A percentile compares a stretch with the other conserved stretches of the same genome.
phyloP scores from a whole-genome alignment of 2,888 invertebrate species.

The Cancer borealis region DNA sequence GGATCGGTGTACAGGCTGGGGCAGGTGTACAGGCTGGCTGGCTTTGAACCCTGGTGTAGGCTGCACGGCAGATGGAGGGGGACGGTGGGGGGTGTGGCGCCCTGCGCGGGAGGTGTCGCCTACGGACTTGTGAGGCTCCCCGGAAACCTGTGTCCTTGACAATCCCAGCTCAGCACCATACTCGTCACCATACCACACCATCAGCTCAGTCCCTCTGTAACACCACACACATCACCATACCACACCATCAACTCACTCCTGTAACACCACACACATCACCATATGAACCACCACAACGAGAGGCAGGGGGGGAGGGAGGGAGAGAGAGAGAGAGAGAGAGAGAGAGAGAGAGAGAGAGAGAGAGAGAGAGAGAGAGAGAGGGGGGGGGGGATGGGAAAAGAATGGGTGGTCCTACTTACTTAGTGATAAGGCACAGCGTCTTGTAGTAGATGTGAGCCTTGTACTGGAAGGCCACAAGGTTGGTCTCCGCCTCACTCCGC shows the following conservation, averaged over 20 bases:
- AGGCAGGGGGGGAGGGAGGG: no score
- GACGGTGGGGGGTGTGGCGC: neutral
- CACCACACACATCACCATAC: no score
- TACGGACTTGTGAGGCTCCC: neutral
- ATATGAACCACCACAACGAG: no score
- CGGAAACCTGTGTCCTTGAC: neutral
- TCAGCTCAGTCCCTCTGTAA: constrained; percentile 80
- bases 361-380: constrained; percentile 76
- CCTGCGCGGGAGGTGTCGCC: neutral
- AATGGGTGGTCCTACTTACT: neutral
- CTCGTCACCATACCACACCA: constrained; percentile 81
- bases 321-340: constrained; percentile 24
- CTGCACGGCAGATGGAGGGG: neutral
- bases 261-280: no score
- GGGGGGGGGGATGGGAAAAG: neutral
- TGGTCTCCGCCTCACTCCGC: constrained; percentile 82
- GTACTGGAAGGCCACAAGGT: constrained; percentile 83
- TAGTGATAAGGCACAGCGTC: constrained; percentile 63
- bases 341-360: constrained; percentile 71
- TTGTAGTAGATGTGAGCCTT: constrained; percentile 83
- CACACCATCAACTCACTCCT: no score
- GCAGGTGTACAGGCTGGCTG: neutral
- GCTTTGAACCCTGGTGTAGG: neutral
- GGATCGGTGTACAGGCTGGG: no score
- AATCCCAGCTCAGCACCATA: constrained; percentile 80